Evolutionary conservation across 2,113 vertebrate genomes (phyloP).

Genomic region (Hystrix cristata): DNA sequence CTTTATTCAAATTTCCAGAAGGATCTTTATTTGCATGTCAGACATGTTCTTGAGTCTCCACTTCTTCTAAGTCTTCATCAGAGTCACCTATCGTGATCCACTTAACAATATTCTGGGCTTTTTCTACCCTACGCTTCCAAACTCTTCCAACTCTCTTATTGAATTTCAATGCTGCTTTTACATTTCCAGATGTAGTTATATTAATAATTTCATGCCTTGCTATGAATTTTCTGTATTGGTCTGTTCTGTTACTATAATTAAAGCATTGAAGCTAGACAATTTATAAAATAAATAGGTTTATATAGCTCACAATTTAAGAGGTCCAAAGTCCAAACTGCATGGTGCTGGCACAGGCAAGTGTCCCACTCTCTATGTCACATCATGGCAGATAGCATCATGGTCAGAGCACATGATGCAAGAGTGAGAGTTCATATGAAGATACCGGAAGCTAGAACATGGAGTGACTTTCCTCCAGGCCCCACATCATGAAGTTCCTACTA

Average conservation of each 20-base stretch:
- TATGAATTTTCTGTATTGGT: not conserved
- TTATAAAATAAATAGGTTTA: not conserved
- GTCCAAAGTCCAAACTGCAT: not conserved
- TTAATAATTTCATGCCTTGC: not conserved
- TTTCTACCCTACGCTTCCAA: not conserved
- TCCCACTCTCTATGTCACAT: not conserved
- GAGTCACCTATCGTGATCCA: not conserved
- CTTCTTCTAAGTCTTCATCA: not conserved
- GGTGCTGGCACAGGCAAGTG: not conserved
- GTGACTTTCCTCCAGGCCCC: not conserved
- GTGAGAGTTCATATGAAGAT: not conserved
- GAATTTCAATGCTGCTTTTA: not conserved
- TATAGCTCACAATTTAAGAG: not conserved
- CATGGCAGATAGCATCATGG: not conserved
- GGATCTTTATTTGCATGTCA: not conserved
- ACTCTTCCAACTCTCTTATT: not conserved
- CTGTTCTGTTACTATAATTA: not conserved
- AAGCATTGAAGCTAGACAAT: not conserved
- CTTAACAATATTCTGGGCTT: not conserved
- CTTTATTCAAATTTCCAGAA: not conserved
- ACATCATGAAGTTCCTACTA: not conserved
- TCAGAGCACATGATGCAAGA: not conserved
- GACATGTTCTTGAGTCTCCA: not conserved
- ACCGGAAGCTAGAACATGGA: not conserved
- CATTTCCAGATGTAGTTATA: not conserved